Evolutionary conservation across 2,797 vertebrate species (phyloP), one percentile per base, ranked within the genome.

Genomic region (Mergus octosetaceus): DNA sequence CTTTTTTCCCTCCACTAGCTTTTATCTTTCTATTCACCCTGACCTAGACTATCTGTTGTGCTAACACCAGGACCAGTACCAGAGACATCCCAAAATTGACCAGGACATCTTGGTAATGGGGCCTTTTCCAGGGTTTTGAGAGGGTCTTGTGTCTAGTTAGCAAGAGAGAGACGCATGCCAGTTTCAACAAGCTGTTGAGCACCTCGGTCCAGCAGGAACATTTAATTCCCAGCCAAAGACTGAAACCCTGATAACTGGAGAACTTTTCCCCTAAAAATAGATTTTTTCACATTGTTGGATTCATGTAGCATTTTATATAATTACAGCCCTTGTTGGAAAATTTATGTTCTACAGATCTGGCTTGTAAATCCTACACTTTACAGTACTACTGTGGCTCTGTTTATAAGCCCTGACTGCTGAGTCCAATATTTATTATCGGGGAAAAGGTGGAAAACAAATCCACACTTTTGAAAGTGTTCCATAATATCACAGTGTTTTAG

Each of bases 391-490:
- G 87, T 53, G 87, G 24, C 82, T 91, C 65, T n/a, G 21, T 84
- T 84, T 87, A 43, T 62, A 85, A 85, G 43, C 41, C 39, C 70
- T 73, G 56, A 73, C 69, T 84, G 76, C 70, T 87, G 85, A 89
- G 43, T 70, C 62, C 61, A 72, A 70, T 80, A 93, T 95, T 90
- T 93, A 89, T 86, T 93, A 65, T 12, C 75, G 39, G 9, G 12
- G 38, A 60, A 89, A 91, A 92, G 77, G 39, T 90, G 39, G 71
- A 92, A 95, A 96, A 90, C 62, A 89, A 94, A 95, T 88, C 85
- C 56, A 83, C n/a, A 19, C 41, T 75, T 75, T 64, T 83, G 58
- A 85, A 95, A 80, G 49, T 47, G 61, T 89, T 93, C 64, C 75
- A 75, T 64, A 85, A 76, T 32, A 66, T 13, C 34, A 89, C 6